Evolutionary conservation across 2,888 invertebrate species (phyloP).

Genomic region (Stenichneumon culpator): DNA sequence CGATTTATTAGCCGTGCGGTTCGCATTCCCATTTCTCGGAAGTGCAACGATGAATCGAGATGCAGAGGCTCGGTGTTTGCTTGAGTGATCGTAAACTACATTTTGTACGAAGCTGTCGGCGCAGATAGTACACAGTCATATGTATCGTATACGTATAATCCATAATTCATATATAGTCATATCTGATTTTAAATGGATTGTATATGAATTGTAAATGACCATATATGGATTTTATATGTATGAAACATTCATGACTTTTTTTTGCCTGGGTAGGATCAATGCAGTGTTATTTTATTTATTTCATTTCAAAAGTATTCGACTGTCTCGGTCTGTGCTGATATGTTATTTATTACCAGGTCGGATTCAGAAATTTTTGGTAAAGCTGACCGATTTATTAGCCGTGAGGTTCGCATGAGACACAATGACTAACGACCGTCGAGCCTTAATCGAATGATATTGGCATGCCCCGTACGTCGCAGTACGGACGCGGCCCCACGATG

Average conservation of each 20-base stretch:
- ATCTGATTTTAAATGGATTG: too few relatives aligned
- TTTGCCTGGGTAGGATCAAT: neutral
- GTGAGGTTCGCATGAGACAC: constrained; percentile 33
- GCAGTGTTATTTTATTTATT: neutral
- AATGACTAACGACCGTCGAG: constrained; percentile 81
- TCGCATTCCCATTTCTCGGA: neutral
- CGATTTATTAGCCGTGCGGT: neutral
- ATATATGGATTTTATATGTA: too few relatives aligned
- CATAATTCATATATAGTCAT: too few relatives aligned
- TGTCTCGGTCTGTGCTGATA: neutral
- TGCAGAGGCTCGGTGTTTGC: too few relatives aligned
- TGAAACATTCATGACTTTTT: too few relatives aligned
- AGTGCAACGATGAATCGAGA: too few relatives aligned
- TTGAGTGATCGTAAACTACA: too few relatives aligned
- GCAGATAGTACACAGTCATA: too few relatives aligned
- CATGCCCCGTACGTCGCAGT: constrained; percentile 75
- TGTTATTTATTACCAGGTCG: neutral
- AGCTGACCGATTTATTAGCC: neutral
- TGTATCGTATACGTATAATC: too few relatives aligned
- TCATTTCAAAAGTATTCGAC: neutral
- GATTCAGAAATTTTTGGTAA: neutral
- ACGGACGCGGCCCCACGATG: constrained; percentile 52
- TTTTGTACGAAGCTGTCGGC: too few relatives aligned
- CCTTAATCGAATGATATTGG: constrained; percentile 82
- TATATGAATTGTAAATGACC: too few relatives aligned